Evolutionary conservation across 1,140 invertebrate genomes (phyloP).

Genomic region (Melitaea cinxia): DNA sequence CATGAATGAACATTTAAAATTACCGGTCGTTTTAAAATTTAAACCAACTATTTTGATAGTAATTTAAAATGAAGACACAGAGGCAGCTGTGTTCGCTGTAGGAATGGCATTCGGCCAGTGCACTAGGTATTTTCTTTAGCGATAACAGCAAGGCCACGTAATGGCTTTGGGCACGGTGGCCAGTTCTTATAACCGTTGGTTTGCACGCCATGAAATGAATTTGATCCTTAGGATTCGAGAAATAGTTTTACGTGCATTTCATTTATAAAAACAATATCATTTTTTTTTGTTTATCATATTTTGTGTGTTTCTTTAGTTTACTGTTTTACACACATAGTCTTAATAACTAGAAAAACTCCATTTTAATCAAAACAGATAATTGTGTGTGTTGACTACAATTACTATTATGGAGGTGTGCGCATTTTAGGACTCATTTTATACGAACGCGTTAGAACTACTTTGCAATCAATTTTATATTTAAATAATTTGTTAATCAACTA

Average conservation of each 20-base stretch:
- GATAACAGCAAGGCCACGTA: slow-evolving; percentile 72
- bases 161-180: slow-evolving; percentile 68
- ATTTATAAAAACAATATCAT: neutral
- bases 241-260: neutral
- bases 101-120: slow-evolving; percentile 59
- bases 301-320: no score
- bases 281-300: neutral
- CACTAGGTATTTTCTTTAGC: slow-evolving; percentile 66
- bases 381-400: neutral
- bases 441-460: neutral
- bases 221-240: slow-evolving; percentile 15
- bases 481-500: no score
- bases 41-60: slow-evolving; percentile 5
- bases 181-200: slow-evolving; percentile 51
- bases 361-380: neutral
- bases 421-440: neutral
- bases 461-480: neutral
- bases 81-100: slow-evolving; percentile 41
- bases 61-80: slow-evolving; percentile 20
- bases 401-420: neutral
- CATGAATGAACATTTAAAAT: slow-evolving; percentile 3
- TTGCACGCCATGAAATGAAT: slow-evolving; percentile 32
- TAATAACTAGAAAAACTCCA: neutral
- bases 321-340: neutral
- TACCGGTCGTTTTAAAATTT: slow-evolving; percentile 1